Conservation (phyloP, 1,140 invertebrate genomes). For the Alviniconcha marisindica region DNA sequence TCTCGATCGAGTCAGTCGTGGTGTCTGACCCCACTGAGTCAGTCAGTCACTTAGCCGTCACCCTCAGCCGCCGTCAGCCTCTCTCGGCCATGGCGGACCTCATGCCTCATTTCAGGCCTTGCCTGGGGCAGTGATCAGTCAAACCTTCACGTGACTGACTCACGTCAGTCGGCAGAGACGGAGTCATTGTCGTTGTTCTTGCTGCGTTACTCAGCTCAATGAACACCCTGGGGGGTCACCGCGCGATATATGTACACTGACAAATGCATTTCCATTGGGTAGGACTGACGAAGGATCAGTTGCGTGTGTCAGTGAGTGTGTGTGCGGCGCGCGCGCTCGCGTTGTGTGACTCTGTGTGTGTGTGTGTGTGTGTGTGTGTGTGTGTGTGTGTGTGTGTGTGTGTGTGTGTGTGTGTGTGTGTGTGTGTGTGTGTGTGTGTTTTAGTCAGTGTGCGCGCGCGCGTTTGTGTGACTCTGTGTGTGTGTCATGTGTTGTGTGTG, state of each 20-base stretch:
- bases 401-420: not conserved
- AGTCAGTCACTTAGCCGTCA: no score
- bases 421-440: not conserved
- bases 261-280: not conserved
- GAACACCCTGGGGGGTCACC: no score
- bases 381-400: constrained; percentile 13
- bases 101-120: no score
- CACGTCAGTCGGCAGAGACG: not conserved
- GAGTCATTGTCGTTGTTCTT: not conserved
- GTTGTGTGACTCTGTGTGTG: not conserved
- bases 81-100: no score
- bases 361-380: not conserved
- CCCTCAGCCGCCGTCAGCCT: no score
- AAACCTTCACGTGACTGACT: no score
- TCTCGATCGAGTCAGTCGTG: no score
- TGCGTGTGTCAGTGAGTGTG: not conserved
- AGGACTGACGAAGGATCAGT: not conserved
- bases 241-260: no score
- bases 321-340: no score
- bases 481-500: not conserved
- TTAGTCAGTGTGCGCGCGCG: not conserved
- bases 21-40: no score
- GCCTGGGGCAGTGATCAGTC: no score
- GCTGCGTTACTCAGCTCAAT: not conserved
- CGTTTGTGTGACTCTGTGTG: not conserved